A percentile compares a stretch with the other conserved stretches of the same genome.
Evolutionary conservation across 2,113 vertebrate genomes (phyloP).

Genomic region (Paradoxurus hermaphroditus): DNA sequence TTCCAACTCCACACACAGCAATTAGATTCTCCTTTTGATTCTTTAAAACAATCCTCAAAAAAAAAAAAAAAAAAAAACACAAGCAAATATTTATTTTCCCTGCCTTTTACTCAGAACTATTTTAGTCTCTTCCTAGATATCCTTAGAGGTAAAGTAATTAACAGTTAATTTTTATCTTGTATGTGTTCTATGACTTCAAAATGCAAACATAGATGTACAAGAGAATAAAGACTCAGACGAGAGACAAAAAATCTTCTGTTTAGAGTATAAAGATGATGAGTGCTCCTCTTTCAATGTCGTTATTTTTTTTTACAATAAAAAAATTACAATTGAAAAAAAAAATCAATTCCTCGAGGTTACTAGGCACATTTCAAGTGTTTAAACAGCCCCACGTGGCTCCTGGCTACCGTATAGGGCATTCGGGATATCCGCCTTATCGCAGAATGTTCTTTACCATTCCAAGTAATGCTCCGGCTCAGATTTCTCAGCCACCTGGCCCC

Average conservation of each 20-base stretch:
- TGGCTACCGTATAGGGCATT: too few species aligned
- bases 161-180: conserved; percentile 13
- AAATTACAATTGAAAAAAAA: background rate
- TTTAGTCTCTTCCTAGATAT: background rate
- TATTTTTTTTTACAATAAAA: conserved; percentile 10
- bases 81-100: background rate
- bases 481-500: background rate
- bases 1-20: background rate
- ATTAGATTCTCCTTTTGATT: background rate
- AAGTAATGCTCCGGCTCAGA: background rate
- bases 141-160: background rate
- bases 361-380: background rate
- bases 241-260: background rate
- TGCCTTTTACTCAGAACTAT: background rate
- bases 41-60: background rate
- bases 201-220: background rate
- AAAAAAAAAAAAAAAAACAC: too few species aligned
- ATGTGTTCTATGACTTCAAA: background rate
- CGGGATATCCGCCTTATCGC: fast-evolving
- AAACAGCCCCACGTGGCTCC: background rate
- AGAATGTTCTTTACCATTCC: background rate
- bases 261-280: background rate
- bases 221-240: background rate
- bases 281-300: background rate
- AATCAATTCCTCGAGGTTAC: background rate